Conservation (phyloP, 2,797 vertebrate species). For the Kryptolebias ocellatus region DNA sequence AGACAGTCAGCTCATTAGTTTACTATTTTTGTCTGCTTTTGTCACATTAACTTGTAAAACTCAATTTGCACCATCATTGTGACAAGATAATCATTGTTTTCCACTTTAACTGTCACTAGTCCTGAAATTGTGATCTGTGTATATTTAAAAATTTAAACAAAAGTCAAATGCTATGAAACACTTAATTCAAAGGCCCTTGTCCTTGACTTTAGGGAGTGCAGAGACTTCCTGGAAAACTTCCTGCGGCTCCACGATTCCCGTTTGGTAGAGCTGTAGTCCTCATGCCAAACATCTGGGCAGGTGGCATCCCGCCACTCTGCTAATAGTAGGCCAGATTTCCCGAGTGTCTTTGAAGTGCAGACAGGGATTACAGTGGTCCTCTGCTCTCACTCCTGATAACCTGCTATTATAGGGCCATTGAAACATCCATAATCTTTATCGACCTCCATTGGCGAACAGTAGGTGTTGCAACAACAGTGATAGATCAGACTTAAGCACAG, state of each 20-base stretch:
- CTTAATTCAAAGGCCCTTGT: constrained; percentile 10
- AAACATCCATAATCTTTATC: constrained; percentile 59
- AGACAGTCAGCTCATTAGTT: no score
- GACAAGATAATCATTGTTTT: not conserved
- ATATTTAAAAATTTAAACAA: not conserved
- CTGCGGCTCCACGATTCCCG: constrained; percentile 56
- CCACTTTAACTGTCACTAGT: not conserved
- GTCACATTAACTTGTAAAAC: no score
- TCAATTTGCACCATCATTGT: no score
- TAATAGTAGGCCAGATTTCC: constrained; percentile 68
- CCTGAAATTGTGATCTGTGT: not conserved
- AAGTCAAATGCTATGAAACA: not conserved
- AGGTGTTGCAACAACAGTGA: constrained; percentile 45
- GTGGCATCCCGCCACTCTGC: constrained; percentile 68
- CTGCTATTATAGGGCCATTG: constrained; percentile 49
- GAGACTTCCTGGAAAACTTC: constrained; percentile 47
- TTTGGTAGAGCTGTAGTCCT: constrained; percentile 62
- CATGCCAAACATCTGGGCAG: constrained; percentile 79
- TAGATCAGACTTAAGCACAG: constrained; percentile 28
- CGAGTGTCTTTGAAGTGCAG: constrained; percentile 70
- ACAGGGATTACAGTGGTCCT: constrained; percentile 58
- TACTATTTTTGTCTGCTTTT: no score
- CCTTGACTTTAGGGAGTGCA: constrained; percentile 57
- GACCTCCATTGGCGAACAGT: constrained; percentile 47
- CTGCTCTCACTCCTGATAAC: constrained; percentile 54